Conservation (phyloP, 2,797 vertebrate species). For the Hydrolagus colliei region DNA sequence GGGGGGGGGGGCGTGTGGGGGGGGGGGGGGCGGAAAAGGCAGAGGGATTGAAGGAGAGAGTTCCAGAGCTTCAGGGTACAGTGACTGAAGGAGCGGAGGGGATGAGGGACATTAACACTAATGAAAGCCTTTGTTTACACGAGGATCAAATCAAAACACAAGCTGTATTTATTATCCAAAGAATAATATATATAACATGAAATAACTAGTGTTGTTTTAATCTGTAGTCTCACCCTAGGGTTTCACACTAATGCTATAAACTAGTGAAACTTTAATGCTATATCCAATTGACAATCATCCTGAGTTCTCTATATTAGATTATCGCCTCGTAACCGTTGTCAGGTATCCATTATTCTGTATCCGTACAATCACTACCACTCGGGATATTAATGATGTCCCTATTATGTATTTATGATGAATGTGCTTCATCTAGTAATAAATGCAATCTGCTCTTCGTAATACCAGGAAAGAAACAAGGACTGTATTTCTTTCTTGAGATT, state of each 20-base stretch:
- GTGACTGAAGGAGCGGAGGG: no score
- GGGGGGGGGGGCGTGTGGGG: no score
- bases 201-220: neutral
- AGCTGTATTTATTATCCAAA: neutral
- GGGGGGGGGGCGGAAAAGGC: no score
- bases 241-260: neutral
- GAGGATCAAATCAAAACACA: constrained; percentile 15
- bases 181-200: neutral
- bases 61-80: no score
- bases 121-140: neutral
- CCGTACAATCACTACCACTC: neutral
- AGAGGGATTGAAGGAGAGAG: no score
- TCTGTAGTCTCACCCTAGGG: neutral
- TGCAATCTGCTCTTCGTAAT: neutral
- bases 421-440: neutral
- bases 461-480: neutral
- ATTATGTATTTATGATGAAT: constrained; percentile 10
- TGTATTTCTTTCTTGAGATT: neutral
- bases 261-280: neutral
- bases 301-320: neutral
- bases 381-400: neutral
- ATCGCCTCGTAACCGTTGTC: constrained; percentile 15
- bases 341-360: constrained; percentile 3
- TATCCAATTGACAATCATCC: neutral
- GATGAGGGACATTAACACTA: neutral